phyloP scores from a whole-genome alignment of 2,797 vertebrate genomes.

The Sardinella longiceps region DNA sequence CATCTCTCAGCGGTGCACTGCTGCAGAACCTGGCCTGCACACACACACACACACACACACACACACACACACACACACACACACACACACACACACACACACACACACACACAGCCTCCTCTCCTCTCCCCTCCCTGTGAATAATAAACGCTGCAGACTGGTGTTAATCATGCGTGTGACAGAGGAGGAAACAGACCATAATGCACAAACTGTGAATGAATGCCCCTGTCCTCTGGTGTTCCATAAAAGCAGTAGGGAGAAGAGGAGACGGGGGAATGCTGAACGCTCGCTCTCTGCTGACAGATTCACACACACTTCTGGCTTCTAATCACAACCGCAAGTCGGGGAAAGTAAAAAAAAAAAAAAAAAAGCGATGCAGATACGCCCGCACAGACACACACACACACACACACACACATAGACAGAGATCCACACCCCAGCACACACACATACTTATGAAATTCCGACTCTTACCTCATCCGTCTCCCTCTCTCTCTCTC shows the following conservation, averaged over 20 bases:
- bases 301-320: constrained; percentile 33
- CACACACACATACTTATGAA: not conserved
- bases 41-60: not conserved
- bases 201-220: constrained; percentile 36
- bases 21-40: not conserved
- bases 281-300: constrained; percentile 39
- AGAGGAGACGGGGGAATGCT: constrained; percentile 8
- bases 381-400: not conserved
- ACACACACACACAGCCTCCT: constrained; percentile 2
- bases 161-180: constrained; percentile 50
- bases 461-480: not conserved
- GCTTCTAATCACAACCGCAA: constrained; percentile 24
- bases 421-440: not conserved
- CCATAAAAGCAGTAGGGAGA: constrained; percentile 32
- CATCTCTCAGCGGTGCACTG: not conserved
- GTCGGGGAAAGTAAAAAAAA: not conserved
- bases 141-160: constrained; percentile 46
- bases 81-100: not conserved
- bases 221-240: constrained; percentile 33
- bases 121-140: constrained; percentile 38
- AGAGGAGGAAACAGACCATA: constrained; percentile 31
- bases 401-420: constrained; percentile 8
- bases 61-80: not conserved
- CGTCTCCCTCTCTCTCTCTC: not conserved
- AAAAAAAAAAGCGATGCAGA: not conserved